Evolutionary conservation across 2,797 vertebrate genomes (phyloP), one percentile per base, ranked within the genome.

Genomic region (Masticophis lateralis): DNA sequence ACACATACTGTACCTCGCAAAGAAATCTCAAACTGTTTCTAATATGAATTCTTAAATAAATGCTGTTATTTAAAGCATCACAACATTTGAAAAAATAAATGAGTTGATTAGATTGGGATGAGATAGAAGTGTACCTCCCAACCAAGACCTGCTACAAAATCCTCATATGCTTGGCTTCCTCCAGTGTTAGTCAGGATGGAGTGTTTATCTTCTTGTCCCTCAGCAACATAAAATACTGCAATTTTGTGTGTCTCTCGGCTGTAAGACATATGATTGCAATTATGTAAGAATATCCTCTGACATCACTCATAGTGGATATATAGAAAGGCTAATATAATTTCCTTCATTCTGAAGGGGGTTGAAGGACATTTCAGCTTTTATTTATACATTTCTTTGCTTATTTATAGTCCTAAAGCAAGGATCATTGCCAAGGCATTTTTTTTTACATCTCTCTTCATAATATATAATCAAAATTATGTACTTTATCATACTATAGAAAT

Each of bases 171-270:
- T 97, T 99, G 98, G 97, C 99, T 99, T 97, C 99, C 99, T 0
- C 98, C 98, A 91, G 98, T 99, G 96, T 99, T 99, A 28, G 99
- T 99, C 87, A 99, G 98, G 95, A 99, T 99, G 94, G 99, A 99
- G 98, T 99, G 99, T 96, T 99, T 99, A 97, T 99, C 99, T 97
- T 99, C 99, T 97, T 99, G 99, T 83, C 99, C 99, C 96, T 99
- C 99, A 51, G 99, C 99, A 94, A 99, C 99, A 92, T 99, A 99
- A 98, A 99, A 99, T 91, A 99, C 99, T 3, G 99, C 99, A 28
- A 99, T 99, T 97, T 99, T 99, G 97, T 99, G 99, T 5, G 99
- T 99, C 96, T 99, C 99, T 51, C 99, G 99, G 97, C 99, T 99
- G 93, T 63, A 97, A 97, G 97, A 97, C 47, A 97, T 91, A 95